Evolutionary conservation across 2,797 vertebrate species (phyloP), one percentile per base, ranked within the genome.

Genomic region (Fistularia tabacaria): DNA sequence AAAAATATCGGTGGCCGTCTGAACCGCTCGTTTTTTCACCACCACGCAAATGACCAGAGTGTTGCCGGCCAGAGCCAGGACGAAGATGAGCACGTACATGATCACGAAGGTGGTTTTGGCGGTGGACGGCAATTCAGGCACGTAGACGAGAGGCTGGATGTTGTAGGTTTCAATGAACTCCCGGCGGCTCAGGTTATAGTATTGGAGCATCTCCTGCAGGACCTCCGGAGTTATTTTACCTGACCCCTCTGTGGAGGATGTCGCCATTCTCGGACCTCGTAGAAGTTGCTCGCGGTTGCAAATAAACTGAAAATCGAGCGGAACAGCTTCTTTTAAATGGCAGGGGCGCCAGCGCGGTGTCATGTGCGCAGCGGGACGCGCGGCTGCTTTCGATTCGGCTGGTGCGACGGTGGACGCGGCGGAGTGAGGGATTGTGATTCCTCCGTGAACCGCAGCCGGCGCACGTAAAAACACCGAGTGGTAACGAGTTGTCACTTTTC

Each of bases 151-250:
- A 38, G 92, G 92, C 74, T 88, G 83, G 60, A 93, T 90, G 53
- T 92, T 88, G 83, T 93, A 93, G 0, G 88, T 84, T 56, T 81
- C 72, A 65, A 93, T 92, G 13, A 93, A 94, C 74, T 93, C 88
- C 77, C 78, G 83, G 4, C 91, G 91, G 60, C 86, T 89, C 61
- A 94, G 79, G 84, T 93, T 94, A 76, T 92, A 91, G 52, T 75
- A 73, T 50, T 75, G 84, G n/a, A 93, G 82, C 73, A 91, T 84
- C 78, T 91, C 87, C 58, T 83, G 84, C 38, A 94, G 77, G n/a
- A 84, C 77, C 54, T 94, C 87, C 0, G 92, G 90, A 8, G 91
- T 92, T 14, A 93, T 91, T 40, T 86, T 91, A 38, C 79, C 65
- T 41, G 83, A 71, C 1, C 62, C 56, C 42, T 83, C 82, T 0